Conservation (phyloP, 1,140 invertebrate genomes). For the Harpegnathos saltator region DNA sequence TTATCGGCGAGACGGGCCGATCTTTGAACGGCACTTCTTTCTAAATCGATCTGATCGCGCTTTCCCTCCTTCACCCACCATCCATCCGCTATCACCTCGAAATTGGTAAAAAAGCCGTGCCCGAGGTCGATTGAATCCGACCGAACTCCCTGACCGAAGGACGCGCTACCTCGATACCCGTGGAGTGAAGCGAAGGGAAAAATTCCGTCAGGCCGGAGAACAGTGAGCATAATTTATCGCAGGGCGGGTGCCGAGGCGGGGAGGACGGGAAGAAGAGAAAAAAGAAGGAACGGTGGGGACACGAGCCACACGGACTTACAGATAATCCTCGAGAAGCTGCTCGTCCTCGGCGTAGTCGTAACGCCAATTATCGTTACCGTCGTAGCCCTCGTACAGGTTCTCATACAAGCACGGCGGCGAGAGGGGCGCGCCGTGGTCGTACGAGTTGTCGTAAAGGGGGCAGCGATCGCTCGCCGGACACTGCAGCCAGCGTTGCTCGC, state of each 20-base stretch:
- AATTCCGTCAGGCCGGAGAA: neutral
- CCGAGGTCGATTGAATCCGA: neutral
- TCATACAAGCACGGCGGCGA: conserved; percentile 72
- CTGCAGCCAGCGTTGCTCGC: conserved; percentile 78
- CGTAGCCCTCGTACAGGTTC: conserved; percentile 23
- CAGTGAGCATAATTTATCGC: no score
- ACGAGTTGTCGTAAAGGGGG: conserved; percentile 68
- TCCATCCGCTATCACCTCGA: conserved; percentile 53
- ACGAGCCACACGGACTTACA: conserved; percentile 80
- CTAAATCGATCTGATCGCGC: conserved; percentile 57
- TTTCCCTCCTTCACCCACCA: conserved; percentile 57
- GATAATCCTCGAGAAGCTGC: conserved; percentile 76
- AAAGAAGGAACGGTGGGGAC: no score
- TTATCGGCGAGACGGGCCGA: conserved; percentile 54
- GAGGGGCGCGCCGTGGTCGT: conserved; percentile 32
- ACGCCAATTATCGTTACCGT: conserved; percentile 22
- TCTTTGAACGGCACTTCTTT: conserved; percentile 58
- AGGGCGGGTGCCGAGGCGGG: no score
- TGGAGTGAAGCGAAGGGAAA: no score
- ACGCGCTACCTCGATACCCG: no score
- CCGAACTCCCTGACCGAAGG: neutral
- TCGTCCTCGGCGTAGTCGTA: conserved; percentile 65
- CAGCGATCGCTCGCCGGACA: conserved; percentile 76
- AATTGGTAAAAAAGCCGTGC: conserved; percentile 19
- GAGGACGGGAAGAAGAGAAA: no score